Evolutionary conservation across 2,888 invertebrate genomes (phyloP).

Genomic region (Drosophila phalerata): DNA sequence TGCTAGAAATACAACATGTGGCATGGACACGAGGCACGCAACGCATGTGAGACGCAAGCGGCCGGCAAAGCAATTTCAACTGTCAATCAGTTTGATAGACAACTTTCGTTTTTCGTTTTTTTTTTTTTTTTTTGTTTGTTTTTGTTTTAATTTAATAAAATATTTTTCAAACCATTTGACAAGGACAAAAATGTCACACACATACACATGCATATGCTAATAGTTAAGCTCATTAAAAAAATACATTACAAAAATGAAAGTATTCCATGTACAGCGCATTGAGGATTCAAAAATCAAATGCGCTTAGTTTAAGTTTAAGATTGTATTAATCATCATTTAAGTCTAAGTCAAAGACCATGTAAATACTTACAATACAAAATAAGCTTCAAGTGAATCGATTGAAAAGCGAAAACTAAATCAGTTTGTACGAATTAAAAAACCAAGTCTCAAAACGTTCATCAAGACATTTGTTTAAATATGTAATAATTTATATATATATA

Average conservation of each 20-base stretch:
- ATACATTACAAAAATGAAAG: slow-evolving; percentile 38
- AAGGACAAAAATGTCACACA: slow-evolving; percentile 13
- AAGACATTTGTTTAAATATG: slow-evolving; percentile 20
- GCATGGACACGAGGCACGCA: neutral
- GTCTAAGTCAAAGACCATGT: slow-evolving; percentile 53
- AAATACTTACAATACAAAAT: slow-evolving; percentile 32
- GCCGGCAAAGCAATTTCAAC: slow-evolving; percentile 47
- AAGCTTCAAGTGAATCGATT: slow-evolving; percentile 2
- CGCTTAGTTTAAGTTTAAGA: slow-evolving; percentile 33
- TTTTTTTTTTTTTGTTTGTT: slow-evolving; percentile 30
- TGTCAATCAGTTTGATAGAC: slow-evolving; percentile 34
- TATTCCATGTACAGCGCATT: slow-evolving; percentile 45
- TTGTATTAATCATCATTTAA: slow-evolving; percentile 38
- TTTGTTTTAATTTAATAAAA: slow-evolving; percentile 12
- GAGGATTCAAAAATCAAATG: slow-evolving; percentile 21
- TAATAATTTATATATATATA: slow-evolving; percentile 20
- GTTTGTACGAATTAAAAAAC: slow-evolving; percentile 7
- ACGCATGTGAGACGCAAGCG: slow-evolving; percentile 41
- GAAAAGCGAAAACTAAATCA: slow-evolving; percentile 12
- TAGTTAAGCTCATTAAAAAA: slow-evolving; percentile 39
- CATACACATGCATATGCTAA: slow-evolving; percentile 19
- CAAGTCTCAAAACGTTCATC: slow-evolving; percentile 40
- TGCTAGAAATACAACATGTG: slow-evolving; percentile 58
- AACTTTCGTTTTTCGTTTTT: too few relatives aligned
- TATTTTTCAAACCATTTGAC: slow-evolving; percentile 35